phyloP scores from a whole-genome alignment of 2,797 vertebrate genomes.

The Mus minutoides region DNA sequence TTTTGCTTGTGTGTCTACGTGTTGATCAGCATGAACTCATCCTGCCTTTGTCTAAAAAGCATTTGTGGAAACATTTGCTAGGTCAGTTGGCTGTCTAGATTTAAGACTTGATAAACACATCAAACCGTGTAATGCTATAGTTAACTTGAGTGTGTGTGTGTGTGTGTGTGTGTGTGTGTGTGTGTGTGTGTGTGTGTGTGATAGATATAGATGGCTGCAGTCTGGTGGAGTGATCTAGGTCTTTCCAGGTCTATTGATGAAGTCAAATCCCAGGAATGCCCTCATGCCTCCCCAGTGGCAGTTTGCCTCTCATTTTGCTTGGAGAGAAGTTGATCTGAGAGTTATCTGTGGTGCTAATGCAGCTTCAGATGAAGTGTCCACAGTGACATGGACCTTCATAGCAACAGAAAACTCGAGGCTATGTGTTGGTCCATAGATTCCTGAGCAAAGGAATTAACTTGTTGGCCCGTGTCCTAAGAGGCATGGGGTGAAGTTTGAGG shows the following conservation, averaged over 20 bases:
- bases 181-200: no score
- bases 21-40: neutral
- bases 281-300: neutral
- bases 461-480: neutral
- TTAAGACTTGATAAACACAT: constrained; percentile 29
- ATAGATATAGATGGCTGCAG: no score
- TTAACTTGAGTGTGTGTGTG: neutral
- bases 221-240: neutral
- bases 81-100: neutral
- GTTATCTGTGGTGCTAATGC: neutral
- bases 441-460: neutral
- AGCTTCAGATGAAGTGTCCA: neutral
- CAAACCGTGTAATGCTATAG: neutral
- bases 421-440: neutral
- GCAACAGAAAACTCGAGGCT: neutral
- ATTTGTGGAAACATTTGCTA: neutral
- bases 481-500: neutral
- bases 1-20: neutral
- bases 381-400: neutral
- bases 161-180: no score
- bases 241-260: neutral
- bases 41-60: neutral
- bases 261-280: neutral
- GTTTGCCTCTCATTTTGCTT: neutral
- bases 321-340: neutral